A percentile compares a stretch with the other conserved stretches of the same genome.
Conservation (phyloP, 2,888 invertebrate genomes). For the Dinocampus coccinellae region DNA sequence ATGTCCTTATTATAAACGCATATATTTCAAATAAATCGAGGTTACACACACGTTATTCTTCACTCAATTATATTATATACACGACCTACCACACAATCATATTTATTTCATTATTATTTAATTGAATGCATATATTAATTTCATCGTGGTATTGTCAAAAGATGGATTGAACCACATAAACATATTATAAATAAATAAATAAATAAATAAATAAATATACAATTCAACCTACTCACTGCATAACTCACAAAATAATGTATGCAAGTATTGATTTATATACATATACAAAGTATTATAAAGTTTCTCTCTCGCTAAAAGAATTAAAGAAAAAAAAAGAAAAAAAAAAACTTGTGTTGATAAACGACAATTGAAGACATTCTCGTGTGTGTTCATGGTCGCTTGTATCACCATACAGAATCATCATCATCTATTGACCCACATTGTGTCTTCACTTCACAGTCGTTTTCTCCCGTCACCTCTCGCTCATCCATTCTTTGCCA, state of each 20-base stretch:
- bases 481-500: slow-evolving; percentile 34
- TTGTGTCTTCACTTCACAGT: slow-evolving; percentile 50
- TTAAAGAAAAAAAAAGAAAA: too few relatives aligned
- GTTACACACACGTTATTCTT: neutral
- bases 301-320: neutral
- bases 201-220: slow-evolving; percentile 29
- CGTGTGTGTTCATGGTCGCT: neutral
- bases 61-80: slow-evolving; percentile 1
- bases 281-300: neutral
- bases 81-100: slow-evolving; percentile 22
- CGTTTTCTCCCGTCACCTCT: slow-evolving; percentile 35
- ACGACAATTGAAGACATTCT: neutral
- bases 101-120: neutral
- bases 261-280: neutral
- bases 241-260: slow-evolving; percentile 8
- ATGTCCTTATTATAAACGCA: slow-evolving; percentile 20
- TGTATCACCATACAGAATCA: slow-evolving; percentile 2
- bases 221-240: slow-evolving; percentile 9
- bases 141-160: slow-evolving; percentile 29
- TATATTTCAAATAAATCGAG: slow-evolving; percentile 23
- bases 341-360: neutral
- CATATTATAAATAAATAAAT: too few relatives aligned
- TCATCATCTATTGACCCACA: slow-evolving; percentile 58
- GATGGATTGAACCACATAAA: too few relatives aligned
- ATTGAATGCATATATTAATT: slow-evolving; percentile 8